Conservation (phyloP, 2,888 invertebrate genomes). For the Dolichomitus sp. region DNA sequence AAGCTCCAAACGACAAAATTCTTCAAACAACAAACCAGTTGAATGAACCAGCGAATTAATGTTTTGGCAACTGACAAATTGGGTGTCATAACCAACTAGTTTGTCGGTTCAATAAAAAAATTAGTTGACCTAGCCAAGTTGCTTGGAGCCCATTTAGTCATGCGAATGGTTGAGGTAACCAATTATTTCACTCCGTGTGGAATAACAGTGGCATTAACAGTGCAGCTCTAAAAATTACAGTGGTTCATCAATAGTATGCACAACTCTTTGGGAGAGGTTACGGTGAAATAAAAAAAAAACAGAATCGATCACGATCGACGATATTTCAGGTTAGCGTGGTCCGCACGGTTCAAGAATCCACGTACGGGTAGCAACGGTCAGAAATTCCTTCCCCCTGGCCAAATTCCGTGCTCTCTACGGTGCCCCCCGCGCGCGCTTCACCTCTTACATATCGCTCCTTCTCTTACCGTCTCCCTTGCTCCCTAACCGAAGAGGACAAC, state of each 20-base stretch:
- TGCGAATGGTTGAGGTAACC: too few species aligned
- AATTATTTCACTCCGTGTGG: too few species aligned
- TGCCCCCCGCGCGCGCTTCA: constrained; percentile 22
- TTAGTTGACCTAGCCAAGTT: too few species aligned
- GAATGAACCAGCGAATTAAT: too few species aligned
- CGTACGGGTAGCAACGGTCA: constrained; percentile 59
- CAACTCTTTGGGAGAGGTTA: constrained; percentile 20
- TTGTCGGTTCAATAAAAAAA: too few species aligned
- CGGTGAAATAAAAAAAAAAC: constrained; percentile 34
- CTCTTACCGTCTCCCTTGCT: constrained; percentile 28
- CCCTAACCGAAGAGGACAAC: constrained; percentile 64
- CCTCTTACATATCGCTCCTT: constrained; percentile 33
- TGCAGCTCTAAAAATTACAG: constrained; percentile 68
- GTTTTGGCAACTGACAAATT: too few species aligned
- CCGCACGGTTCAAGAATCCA: constrained; percentile 62
- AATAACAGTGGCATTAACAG: background rate
- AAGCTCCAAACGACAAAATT: too few species aligned
- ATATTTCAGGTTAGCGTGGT: constrained; percentile 61
- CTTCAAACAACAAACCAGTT: too few species aligned
- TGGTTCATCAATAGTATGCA: constrained; percentile 60
- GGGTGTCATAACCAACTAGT: too few species aligned
- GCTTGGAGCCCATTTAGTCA: too few species aligned
- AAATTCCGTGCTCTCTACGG: constrained; percentile 49
- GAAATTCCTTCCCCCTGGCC: constrained; percentile 62
- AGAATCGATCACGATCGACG: constrained; percentile 59